Evolutionary conservation across 2,888 invertebrate genomes (phyloP), one percentile per base, ranked within the genome.

Genomic region (Tetranychus truncatus): DNA sequence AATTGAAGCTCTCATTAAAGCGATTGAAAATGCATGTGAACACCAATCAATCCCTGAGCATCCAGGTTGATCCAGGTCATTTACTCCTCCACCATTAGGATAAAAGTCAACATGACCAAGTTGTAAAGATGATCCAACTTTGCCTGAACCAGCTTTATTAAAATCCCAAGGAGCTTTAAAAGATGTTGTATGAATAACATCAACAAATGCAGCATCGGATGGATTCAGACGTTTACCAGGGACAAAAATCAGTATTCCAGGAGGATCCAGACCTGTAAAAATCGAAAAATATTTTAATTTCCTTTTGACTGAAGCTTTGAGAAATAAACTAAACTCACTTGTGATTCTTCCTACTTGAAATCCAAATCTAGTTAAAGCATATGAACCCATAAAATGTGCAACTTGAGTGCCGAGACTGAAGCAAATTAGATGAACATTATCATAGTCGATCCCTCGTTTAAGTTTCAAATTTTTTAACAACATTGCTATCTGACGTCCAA

Each of bases 331-430:
- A 21, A 6, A 24, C 66, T 66, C 5, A 46, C 76, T 75, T 15
- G 76, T 77, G 20, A 77, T 77, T 18, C 76, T 73, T n/a, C 76
- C 77, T 55, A 77, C 67, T 65, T 73, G 66, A 21, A 69, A 72
- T 66, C 34, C 69, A 2, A 55, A 55, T 55, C 65, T n/a, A 7
- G 24, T 55, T 20, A 44, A 45, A 21, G 75, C 34, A 15, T 67
- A 67, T 66, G 72, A 55, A 34, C 72, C 76, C 20, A 72, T 75
- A 75, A 75, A 76, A 65, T 71, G 71, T n/a, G 67, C 21, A 44
- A 73, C 66, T 24, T 77, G 76, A 66, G 71, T 66, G 18, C 77
- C 77, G 20, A 77, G 74, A 44, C 73, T 73, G 66, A 74, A 77
- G 5, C 77, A 76, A 74, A 77, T 73, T 18, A 76, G 67, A 45